phyloP scores from a whole-genome alignment of 2,888 invertebrate species.

The Eupithecia inturbata region DNA sequence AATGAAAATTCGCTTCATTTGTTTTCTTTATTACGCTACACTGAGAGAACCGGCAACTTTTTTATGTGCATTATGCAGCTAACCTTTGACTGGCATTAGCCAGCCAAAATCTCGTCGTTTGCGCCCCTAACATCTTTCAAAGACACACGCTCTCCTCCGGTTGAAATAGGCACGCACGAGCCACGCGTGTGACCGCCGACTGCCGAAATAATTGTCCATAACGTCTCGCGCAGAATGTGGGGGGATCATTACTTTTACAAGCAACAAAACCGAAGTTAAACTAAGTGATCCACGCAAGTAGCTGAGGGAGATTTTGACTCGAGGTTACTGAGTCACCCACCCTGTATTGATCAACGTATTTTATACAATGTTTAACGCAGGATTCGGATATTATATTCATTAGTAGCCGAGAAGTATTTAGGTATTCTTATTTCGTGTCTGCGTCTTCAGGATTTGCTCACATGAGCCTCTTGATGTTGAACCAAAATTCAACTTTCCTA shows the following conservation, averaged over 20 bases:
- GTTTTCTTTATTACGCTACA: neutral
- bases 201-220: slow-evolving; percentile 83
- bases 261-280: slow-evolving; percentile 17
- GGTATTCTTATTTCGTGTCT: neutral
- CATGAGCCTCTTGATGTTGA: neutral
- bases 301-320: slow-evolving; percentile 26
- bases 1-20: neutral
- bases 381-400: slow-evolving; percentile 3
- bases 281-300: slow-evolving; percentile 23
- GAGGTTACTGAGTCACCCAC: slow-evolving; percentile 49
- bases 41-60: neutral
- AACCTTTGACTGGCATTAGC: neutral
- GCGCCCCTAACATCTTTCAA: slow-evolving; percentile 37
- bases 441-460: neutral
- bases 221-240: slow-evolving; percentile 49
- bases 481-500: neutral
- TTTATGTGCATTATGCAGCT: neutral
- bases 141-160: slow-evolving; percentile 61
- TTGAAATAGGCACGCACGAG: slow-evolving; percentile 73
- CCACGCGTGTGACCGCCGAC: slow-evolving; percentile 81
- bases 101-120: slow-evolving; percentile 44
- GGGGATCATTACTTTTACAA: slow-evolving; percentile 37
- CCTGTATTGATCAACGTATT: neutral
- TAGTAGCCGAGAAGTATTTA: neutral
- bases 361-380: neutral